phyloP scores from a whole-genome alignment of 2,797 vertebrate species.

The Paratrypauchen microcephalus region DNA sequence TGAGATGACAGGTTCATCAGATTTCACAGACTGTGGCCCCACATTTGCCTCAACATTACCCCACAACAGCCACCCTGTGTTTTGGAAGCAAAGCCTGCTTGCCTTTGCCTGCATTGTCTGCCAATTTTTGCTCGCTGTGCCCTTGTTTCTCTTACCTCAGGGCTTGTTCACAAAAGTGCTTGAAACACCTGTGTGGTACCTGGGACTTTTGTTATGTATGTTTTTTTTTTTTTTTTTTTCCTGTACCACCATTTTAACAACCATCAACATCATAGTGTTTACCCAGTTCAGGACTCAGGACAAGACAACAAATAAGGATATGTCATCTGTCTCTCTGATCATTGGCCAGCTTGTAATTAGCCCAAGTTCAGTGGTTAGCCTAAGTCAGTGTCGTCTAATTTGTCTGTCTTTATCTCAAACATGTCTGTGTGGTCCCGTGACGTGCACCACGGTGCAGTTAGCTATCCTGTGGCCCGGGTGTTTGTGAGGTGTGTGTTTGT shows the following conservation, averaged over 20 bases:
- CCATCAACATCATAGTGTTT: constrained; percentile 56
- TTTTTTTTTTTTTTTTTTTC: constrained; percentile 16
- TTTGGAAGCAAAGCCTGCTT: constrained; percentile 59
- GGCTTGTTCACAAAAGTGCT: constrained; percentile 43
- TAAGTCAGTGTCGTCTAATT: constrained; percentile 80
- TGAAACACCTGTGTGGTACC: constrained; percentile 68
- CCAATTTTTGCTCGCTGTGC: constrained; percentile 55
- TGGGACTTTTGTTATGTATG: constrained; percentile 33
- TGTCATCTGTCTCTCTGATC: constrained; percentile 77
- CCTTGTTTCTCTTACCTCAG: constrained; percentile 60
- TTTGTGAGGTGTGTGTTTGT: constrained; percentile 65
- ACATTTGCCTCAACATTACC: constrained; percentile 39
- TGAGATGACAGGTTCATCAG: constrained; percentile 59
- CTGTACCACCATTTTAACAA: constrained; percentile 46
- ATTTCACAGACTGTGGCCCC: constrained; percentile 40
- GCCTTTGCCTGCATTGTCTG: constrained; percentile 54
- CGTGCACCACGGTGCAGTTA: constrained; percentile 50
- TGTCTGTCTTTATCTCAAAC: constrained; percentile 83
- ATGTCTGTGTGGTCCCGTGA: constrained; percentile 78
- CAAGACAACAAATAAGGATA: constrained; percentile 74
- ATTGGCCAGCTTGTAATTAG: constrained; percentile 76
- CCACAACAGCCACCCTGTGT: constrained; percentile 33
- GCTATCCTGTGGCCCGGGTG: constrained; percentile 64
- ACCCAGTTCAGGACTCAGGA: constrained; percentile 51
- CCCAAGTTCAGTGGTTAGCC: constrained; percentile 74